phyloP scores from a whole-genome alignment of 1,140 invertebrate genomes.

The Drosophila melanica region DNA sequence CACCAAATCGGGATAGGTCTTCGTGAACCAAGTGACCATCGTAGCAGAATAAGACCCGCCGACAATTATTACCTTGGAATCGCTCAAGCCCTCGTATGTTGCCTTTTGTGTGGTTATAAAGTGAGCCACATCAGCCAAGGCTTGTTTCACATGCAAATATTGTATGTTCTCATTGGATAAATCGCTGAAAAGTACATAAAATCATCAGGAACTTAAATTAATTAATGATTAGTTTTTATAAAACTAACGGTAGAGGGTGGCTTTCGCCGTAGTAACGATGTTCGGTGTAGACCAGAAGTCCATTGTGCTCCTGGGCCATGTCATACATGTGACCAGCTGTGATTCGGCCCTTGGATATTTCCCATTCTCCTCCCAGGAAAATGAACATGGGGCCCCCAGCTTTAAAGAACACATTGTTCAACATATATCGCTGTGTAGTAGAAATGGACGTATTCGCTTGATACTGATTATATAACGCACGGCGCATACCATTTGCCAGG shows the following conservation, averaged over 20 bases:
- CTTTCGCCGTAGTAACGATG: constrained; percentile 93
- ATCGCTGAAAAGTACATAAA: constrained; percentile 82
- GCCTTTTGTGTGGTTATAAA: constrained; percentile 86
- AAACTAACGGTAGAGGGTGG: constrained; percentile 86
- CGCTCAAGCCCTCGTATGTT: constrained; percentile 64
- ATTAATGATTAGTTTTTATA: neutral
- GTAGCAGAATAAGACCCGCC: constrained; percentile 91
- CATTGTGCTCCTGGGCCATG: constrained; percentile 86
- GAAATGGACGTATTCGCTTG: no score
- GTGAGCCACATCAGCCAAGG: constrained; percentile 89
- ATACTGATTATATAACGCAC: constrained; percentile 12
- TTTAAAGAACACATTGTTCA: constrained; percentile 69
- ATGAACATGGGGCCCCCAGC: constrained; percentile 88
- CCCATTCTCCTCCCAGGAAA: constrained; percentile 89
- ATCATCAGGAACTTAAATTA: neutral
- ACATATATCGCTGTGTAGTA: constrained; percentile 66
- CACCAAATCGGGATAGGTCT: constrained; percentile 90
- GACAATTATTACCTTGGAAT: constrained; percentile 86
- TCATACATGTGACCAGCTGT: constrained; percentile 85
- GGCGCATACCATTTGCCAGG: constrained; percentile 87
- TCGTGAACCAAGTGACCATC: constrained; percentile 90
- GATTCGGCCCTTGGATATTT: constrained; percentile 84
- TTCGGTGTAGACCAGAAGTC: constrained; percentile 88
- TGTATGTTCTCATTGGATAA: constrained; percentile 86
- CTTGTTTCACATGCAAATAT: constrained; percentile 89